phyloP scores from a whole-genome alignment of 2,888 invertebrate species.

The Cecidostiba fungosa region DNA sequence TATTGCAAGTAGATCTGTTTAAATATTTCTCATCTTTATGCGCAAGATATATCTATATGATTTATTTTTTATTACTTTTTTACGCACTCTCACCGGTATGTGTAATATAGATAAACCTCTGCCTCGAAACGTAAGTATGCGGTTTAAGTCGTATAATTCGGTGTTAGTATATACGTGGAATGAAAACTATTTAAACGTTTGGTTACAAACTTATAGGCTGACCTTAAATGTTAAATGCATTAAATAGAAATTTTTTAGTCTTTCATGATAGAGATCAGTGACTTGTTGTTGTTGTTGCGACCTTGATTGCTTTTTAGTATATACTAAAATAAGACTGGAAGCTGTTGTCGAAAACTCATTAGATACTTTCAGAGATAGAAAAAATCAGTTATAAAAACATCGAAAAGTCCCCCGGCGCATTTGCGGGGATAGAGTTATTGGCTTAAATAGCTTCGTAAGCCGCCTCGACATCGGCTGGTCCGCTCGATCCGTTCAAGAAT shows the following conservation, averaged over 20 bases:
- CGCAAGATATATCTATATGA: background rate
- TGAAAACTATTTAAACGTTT: constrained; percentile 38
- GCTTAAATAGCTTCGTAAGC: constrained; percentile 84
- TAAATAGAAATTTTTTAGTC: constrained; percentile 48
- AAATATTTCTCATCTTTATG: constrained; percentile 29
- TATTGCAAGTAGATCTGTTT: constrained; percentile 8
- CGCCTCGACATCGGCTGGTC: constrained; percentile 82
- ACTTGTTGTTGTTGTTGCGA: background rate
- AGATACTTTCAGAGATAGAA: constrained; percentile 40
- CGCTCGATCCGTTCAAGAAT: constrained; percentile 83
- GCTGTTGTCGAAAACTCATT: constrained; percentile 27
- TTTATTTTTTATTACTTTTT: background rate
- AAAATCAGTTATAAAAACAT: constrained; percentile 48
- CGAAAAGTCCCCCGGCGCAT: background rate
- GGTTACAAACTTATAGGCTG: constrained; percentile 10
- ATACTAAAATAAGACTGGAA: constrained; percentile 37
- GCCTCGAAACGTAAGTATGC: constrained; percentile 27
- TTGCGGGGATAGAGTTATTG: background rate
- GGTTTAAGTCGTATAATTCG: background rate
- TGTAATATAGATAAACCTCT: background rate
- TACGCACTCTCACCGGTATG: background rate
- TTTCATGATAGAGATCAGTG: constrained; percentile 55
- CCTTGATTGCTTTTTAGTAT: background rate
- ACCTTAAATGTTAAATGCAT: constrained; percentile 57
- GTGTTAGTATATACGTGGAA: constrained; percentile 32